These are phyloP conservation scores for Chaenodraco wilsoni DNA, from an alignment of 2,797 vertebrate genomes.

Conservation along the genomic window DNA sequence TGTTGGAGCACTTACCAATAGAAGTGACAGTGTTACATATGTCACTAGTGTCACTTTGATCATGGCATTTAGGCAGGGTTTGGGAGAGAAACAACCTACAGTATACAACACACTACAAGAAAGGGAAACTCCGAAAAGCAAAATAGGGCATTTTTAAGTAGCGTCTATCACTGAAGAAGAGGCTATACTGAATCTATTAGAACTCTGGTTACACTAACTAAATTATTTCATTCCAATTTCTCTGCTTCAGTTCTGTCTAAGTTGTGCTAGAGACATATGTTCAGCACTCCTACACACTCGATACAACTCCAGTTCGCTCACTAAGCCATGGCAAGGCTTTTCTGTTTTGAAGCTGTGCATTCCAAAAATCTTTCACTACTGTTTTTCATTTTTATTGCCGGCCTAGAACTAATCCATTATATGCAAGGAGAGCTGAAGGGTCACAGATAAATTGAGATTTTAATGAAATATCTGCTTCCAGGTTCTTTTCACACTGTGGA, in stretches of 20 bases:
- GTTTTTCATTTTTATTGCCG: constrained; percentile 44
- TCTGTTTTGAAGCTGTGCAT: constrained; percentile 38
- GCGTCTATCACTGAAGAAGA: too few relatives aligned
- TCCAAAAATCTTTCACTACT: constrained; percentile 33
- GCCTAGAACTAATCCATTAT: constrained; percentile 37
- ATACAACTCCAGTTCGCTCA: not conserved
- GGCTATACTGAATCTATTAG: too few relatives aligned
- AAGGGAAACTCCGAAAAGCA: too few relatives aligned
- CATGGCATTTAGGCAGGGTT: too few relatives aligned
- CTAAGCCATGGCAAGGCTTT: constrained; percentile 19
- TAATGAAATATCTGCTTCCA: constrained; percentile 52
- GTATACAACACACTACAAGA: too few relatives aligned
- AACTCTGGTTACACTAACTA: too few relatives aligned
- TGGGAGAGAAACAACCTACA: too few relatives aligned
- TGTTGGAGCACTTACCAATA: too few relatives aligned
- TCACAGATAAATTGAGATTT: constrained; percentile 21
- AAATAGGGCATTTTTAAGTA: too few relatives aligned
- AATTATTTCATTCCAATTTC: constrained; percentile 28
- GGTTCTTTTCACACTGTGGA: constrained; percentile 33
- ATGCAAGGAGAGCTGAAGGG: constrained; percentile 3
- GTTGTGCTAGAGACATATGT: constrained; percentile 29
- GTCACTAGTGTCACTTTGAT: too few relatives aligned
- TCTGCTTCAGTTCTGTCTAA: constrained; percentile 33
- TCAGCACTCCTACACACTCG: constrained; percentile 17
- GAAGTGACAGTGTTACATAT: too few relatives aligned